Evolutionary conservation across 2,888 invertebrate species (phyloP).

Genomic region (Epicampocera succincta): DNA sequence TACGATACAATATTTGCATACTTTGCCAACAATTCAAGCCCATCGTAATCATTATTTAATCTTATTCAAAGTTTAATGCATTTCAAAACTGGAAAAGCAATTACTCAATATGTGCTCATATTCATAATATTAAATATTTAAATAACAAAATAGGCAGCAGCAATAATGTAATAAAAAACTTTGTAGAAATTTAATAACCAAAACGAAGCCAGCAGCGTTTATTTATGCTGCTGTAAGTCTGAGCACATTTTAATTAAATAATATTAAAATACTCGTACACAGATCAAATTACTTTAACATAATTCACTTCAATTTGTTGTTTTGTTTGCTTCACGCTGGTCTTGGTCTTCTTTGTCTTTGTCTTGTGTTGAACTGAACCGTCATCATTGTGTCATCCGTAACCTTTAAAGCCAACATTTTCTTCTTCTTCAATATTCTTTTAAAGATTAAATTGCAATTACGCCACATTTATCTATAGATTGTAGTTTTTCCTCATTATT

Average conservation of each 20-base stretch:
- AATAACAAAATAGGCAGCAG: slow-evolving; percentile 9
- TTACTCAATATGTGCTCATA: no score
- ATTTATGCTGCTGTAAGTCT: no score
- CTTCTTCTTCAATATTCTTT: slow-evolving; percentile 45
- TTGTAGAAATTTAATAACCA: slow-evolving; percentile 53
- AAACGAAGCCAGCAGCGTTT: slow-evolving; percentile 29
- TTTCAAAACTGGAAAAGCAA: no score
- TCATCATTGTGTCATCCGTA: slow-evolving; percentile 51
- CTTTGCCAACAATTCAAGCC: no score
- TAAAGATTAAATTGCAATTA: slow-evolving; percentile 55
- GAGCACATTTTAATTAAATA: background rate
- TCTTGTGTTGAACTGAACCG: background rate
- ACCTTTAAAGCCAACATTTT: slow-evolving; percentile 50
- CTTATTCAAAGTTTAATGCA: no score
- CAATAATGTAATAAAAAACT: slow-evolving; percentile 27
- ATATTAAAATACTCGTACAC: background rate
- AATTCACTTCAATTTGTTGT: slow-evolving; percentile 18
- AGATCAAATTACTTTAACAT: slow-evolving; percentile 53
- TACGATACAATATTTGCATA: no score
- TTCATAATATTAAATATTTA: background rate
- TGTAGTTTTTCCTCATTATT: slow-evolving; percentile 10
- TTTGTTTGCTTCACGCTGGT: slow-evolving; percentile 18
- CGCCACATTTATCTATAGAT: slow-evolving; percentile 31
- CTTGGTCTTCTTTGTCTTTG: slow-evolving; percentile 28
- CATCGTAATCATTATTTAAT: no score